These are phyloP conservation scores for Xestoiulus laeticollis DNA, from an alignment of 2,888 invertebrate genomes.

Conservation along the genomic window DNA sequence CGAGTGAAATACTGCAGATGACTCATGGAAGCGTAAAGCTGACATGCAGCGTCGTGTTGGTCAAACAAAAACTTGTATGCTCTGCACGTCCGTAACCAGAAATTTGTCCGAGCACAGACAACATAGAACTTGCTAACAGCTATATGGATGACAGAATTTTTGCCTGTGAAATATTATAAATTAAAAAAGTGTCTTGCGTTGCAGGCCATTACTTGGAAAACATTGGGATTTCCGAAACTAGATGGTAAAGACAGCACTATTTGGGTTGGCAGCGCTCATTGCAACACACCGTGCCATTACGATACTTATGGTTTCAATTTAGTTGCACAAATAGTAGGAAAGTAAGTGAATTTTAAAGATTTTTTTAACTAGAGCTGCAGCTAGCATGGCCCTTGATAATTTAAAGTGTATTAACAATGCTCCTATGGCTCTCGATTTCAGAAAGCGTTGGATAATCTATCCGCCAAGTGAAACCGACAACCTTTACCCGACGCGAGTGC, in stretches of 20 bases:
- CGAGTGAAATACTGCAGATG: too few species aligned
- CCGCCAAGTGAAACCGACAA: slow-evolving; percentile 76
- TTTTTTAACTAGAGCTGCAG: too few species aligned
- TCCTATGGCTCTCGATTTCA: slow-evolving; percentile 62
- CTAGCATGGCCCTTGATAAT: slow-evolving; percentile 49
- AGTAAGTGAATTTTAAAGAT: slow-evolving; percentile 66
- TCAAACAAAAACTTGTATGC: too few species aligned
- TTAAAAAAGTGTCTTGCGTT: neutral
- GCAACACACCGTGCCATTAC: slow-evolving; percentile 92
- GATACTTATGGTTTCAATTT: slow-evolving; percentile 96
- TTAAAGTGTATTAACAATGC: neutral
- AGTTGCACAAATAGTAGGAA: slow-evolving; percentile 87
- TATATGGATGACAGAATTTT: neutral
- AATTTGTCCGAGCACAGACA: too few species aligned
- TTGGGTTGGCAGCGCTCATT: slow-evolving; percentile 69
- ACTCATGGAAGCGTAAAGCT: too few species aligned
- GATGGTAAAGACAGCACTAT: slow-evolving; percentile 64
- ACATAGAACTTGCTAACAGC: too few species aligned
- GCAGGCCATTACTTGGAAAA: slow-evolving; percentile 63
- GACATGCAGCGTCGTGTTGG: too few species aligned
- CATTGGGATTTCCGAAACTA: slow-evolving; percentile 63
- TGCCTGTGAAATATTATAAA: neutral
- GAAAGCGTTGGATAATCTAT: slow-evolving; percentile 92
- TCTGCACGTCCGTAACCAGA: too few species aligned
- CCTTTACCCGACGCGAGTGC: slow-evolving; percentile 82